Percentiles rank a stretch among this genome's conserved stretches.
Evolutionary conservation across 2,797 vertebrate species (phyloP).

Genomic region (Podarcis siculus): DNA sequence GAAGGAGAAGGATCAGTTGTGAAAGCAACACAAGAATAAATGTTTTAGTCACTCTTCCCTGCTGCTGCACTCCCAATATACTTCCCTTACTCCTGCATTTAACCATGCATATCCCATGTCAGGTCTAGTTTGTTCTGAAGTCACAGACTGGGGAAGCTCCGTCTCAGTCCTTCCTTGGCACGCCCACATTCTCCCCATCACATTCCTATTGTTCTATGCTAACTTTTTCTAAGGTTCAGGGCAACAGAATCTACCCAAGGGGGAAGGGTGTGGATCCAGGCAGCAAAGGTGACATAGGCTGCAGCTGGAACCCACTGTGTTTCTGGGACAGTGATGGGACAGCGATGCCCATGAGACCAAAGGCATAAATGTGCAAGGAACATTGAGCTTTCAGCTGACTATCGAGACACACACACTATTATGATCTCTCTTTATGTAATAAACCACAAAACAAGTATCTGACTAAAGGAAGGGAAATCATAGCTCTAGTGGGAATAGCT

Average conservation of each 20-base stretch:
- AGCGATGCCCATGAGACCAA: neutral
- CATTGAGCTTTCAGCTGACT: neutral
- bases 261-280: neutral
- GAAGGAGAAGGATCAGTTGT: no score
- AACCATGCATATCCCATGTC: neutral
- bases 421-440: neutral
- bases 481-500: conserved; percentile 47
- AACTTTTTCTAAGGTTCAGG: neutral
- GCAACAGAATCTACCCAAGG: neutral
- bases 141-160: neutral
- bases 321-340: neutral
- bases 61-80: neutral
- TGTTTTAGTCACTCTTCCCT: neutral
- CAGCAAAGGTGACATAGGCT: neutral
- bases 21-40: neutral
- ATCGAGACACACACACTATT: neutral
- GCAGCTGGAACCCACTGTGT: neutral
- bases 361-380: neutral
- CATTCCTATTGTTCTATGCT: neutral
- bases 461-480: conserved; percentile 49
- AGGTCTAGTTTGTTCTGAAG: neutral
- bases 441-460: neutral
- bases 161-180: neutral
- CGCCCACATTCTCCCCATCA: neutral
- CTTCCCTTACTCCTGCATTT: neutral